phyloP scores from a whole-genome alignment of 2,113 vertebrate species.

The Corvus moneduloides region DNA sequence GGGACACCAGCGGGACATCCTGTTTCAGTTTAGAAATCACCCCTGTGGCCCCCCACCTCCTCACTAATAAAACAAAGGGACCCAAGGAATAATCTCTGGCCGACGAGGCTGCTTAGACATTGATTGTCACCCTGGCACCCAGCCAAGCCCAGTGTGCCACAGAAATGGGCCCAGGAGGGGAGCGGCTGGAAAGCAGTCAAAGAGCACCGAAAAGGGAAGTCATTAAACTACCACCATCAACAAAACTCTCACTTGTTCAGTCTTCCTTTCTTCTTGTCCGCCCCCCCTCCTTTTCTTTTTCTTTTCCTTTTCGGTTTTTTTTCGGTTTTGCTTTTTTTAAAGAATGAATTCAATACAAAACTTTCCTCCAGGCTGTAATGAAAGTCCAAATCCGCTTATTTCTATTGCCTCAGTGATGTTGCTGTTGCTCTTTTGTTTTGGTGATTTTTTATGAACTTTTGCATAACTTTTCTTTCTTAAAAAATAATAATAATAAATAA shows the following conservation, averaged over 20 bases:
- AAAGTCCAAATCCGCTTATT: conserved; percentile 21
- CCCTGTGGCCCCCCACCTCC: conserved; percentile 55
- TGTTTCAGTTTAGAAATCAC: conserved; percentile 82
- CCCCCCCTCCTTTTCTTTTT: not conserved
- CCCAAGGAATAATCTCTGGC: conserved; percentile 75
- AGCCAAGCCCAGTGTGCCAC: conserved; percentile 70
- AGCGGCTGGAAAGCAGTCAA: conserved; percentile 69
- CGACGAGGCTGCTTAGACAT: conserved; percentile 76
- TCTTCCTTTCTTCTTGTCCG: not conserved
- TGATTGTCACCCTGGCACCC: conserved; percentile 84
- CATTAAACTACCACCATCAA: conserved; percentile 46
- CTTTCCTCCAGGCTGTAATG: conserved; percentile 11
- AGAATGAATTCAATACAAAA: conserved; percentile 58
- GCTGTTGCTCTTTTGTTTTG: conserved; percentile 1
- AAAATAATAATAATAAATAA: not conserved
- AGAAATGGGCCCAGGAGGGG: conserved; percentile 44
- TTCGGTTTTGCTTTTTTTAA: not conserved
- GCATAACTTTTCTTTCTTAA: not conserved
- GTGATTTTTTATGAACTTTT: not conserved
- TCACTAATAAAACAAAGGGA: conserved; percentile 78
- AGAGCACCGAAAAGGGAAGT: conserved; percentile 73
- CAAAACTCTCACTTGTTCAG: conserved; percentile 55
- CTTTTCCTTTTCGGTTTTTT: not conserved
- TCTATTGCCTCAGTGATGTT: not conserved
- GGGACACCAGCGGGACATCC: conserved; percentile 81